A percentile compares a stretch with the other conserved stretches of the same genome.
Conservation (phyloP, 2,888 invertebrate genomes). For the Andrena flavipes region DNA sequence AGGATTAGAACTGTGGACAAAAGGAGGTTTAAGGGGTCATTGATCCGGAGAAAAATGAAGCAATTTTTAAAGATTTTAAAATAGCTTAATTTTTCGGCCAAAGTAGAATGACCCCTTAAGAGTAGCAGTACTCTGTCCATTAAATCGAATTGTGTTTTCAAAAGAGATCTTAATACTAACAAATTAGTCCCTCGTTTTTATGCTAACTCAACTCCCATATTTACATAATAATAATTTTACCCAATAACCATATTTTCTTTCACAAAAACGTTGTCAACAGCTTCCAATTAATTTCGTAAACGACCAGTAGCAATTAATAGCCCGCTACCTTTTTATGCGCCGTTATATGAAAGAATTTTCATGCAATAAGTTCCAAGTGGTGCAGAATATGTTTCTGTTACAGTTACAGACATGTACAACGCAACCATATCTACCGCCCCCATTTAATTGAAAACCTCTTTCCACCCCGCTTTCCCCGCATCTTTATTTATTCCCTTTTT, state of each 20-base stretch:
- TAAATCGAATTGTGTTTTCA: too few species aligned
- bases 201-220: too few species aligned
- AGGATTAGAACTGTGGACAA: too few species aligned
- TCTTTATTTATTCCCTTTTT: background rate
- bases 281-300: background rate
- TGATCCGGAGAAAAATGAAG: too few species aligned
- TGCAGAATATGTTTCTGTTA: background rate
- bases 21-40: too few species aligned
- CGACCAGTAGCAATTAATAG: background rate
- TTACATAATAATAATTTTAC: background rate
- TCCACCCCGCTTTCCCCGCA: background rate
- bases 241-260: background rate
- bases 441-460: slow-evolving; percentile 16
- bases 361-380: background rate
- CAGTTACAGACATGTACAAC: background rate
- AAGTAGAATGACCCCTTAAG: too few species aligned
- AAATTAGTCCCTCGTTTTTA: too few species aligned
- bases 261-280: background rate
- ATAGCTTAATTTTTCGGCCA: too few species aligned
- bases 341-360: background rate
- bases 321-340: background rate
- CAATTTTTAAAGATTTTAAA: too few species aligned
- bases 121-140: too few species aligned
- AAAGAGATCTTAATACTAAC: too few species aligned
- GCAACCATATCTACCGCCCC: background rate